Conservation (phyloP, 2,888 invertebrate genomes). For the Pilophorus perplexus region DNA sequence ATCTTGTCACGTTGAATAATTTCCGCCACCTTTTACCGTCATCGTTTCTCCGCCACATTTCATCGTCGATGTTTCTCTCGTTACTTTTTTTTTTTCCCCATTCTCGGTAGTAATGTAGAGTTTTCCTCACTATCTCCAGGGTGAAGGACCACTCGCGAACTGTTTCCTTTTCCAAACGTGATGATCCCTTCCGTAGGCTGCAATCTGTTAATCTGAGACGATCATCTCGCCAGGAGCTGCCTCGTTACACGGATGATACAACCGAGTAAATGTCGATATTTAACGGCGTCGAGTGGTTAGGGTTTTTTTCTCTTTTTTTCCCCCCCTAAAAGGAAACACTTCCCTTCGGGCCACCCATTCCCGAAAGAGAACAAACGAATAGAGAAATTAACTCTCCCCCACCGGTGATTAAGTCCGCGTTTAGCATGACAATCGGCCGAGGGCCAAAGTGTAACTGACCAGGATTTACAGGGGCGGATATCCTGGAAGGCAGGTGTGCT, state of each 20-base stretch:
- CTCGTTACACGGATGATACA: background rate
- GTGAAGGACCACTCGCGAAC: background rate
- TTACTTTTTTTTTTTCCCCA: too few relatives aligned
- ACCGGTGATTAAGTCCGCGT: conserved; percentile 3
- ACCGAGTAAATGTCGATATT: background rate
- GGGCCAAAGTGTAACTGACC: conserved; percentile 20
- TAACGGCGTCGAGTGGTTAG: background rate
- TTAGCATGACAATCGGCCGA: conserved; percentile 20
- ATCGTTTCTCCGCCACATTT: too few relatives aligned
- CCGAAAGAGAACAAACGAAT: background rate
- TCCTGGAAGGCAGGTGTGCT: too few relatives aligned
- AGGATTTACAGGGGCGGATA: conserved; percentile 17
- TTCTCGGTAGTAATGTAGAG: too few relatives aligned
- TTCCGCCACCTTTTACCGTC: too few relatives aligned
- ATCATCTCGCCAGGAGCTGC: too few relatives aligned
- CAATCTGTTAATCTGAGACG: too few relatives aligned
- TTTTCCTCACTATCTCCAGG: too few relatives aligned
- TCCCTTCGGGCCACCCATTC: background rate
- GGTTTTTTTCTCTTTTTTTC: too few relatives aligned
- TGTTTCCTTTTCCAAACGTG: background rate
- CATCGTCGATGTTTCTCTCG: too few relatives aligned
- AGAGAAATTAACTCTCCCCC: background rate
- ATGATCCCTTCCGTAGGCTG: background rate
- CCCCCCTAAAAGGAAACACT: background rate
- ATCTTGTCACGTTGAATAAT: too few relatives aligned